Evolutionary conservation across 2,888 invertebrate genomes (phyloP).

Genomic region (Cryptocephalus moraei): DNA sequence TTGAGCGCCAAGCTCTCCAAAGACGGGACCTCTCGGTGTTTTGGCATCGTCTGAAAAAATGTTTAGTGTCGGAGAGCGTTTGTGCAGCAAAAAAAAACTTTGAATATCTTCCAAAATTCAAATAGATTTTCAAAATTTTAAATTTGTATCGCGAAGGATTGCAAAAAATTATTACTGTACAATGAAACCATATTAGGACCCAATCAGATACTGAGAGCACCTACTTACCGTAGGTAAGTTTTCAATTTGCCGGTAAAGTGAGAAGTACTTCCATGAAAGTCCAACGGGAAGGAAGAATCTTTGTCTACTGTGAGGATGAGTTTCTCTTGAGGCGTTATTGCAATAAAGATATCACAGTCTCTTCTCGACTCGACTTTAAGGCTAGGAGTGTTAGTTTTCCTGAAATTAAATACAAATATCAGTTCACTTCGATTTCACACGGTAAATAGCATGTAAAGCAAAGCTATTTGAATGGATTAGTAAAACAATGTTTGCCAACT

Average conservation of each 20-base stretch:
- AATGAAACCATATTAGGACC: too few species aligned
- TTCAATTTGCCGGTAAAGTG: slow-evolving; percentile 15
- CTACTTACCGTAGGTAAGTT: slow-evolving; percentile 18
- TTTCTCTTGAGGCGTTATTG: slow-evolving; percentile 41
- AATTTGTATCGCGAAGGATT: too few species aligned
- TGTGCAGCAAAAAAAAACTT: too few species aligned
- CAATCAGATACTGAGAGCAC: background rate
- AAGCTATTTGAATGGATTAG: too few species aligned
- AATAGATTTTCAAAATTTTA: too few species aligned
- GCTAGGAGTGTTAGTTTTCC: slow-evolving; percentile 41
- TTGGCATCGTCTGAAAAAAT: slow-evolving; percentile 36
- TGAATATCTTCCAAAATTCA: too few species aligned
- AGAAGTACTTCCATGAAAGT: slow-evolving; percentile 40
- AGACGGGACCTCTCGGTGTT: slow-evolving; percentile 30
- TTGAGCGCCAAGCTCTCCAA: slow-evolving; percentile 51
- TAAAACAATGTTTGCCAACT: too few species aligned
- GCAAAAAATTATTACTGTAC: too few species aligned
- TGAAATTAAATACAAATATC: slow-evolving; percentile 19
- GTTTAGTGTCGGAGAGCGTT: too few species aligned
- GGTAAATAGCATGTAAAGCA: too few species aligned
- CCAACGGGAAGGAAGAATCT: slow-evolving; percentile 43
- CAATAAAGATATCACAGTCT: slow-evolving; percentile 43
- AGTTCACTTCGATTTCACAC: too few species aligned
- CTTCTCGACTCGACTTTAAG: slow-evolving; percentile 38
- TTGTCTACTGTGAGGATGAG: slow-evolving; percentile 42